A percentile compares a stretch with the other conserved stretches of the same genome.
Conservation (phyloP, 2,113 vertebrate species). For the Chloebia gouldiae region DNA sequence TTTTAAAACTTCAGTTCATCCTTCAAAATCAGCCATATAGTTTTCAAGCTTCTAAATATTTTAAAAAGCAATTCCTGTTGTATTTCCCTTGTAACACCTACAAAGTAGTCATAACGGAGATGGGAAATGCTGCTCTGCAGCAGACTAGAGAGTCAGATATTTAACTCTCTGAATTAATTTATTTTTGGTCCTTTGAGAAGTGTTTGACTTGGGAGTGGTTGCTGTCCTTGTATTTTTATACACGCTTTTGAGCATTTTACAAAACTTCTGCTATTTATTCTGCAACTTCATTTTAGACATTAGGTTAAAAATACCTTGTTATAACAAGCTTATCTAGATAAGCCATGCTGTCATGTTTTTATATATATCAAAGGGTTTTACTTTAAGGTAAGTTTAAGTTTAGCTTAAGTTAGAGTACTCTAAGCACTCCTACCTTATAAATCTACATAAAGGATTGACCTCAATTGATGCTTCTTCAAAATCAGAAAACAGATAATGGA, state of each 20-base stretch:
- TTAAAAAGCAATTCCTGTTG: not conserved
- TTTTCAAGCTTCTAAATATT: not conserved
- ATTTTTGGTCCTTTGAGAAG: not conserved
- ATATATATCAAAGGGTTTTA: not conserved
- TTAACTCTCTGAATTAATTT: not conserved
- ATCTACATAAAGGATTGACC: constrained; percentile 15
- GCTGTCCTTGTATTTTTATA: not conserved
- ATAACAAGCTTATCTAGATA: not conserved
- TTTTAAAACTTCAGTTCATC: not conserved
- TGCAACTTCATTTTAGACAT: not conserved
- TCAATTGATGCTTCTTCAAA: not conserved
- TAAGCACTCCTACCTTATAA: not conserved
- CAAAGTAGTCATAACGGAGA: not conserved
- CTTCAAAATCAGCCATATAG: not conserved
- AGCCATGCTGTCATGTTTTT: not conserved
- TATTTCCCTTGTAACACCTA: not conserved
- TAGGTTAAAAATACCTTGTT: not conserved
- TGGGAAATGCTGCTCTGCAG: not conserved
- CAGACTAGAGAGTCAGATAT: not conserved
- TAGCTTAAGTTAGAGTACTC: not conserved
- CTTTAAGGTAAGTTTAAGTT: not conserved
- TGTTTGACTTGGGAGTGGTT: not conserved
- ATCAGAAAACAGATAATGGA: constrained; percentile 12
- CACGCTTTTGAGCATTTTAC: not conserved
- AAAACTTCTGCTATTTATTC: not conserved